Conservation (phyloP, 2,888 invertebrate genomes). For the Meganola albula region DNA sequence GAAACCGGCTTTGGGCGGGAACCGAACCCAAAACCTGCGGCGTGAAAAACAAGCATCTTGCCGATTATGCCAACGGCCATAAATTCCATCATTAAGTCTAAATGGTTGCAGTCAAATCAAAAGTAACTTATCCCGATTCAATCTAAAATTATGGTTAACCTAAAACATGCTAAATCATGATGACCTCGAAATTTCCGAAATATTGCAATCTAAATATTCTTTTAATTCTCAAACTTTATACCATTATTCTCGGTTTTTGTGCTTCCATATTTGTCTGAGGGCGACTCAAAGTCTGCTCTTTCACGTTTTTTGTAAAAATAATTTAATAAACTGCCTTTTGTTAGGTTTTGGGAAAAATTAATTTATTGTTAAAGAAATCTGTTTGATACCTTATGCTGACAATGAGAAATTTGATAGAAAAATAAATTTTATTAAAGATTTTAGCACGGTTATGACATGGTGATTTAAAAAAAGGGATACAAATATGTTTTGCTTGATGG, state of each 20-base stretch:
- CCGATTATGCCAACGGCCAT: too few relatives aligned
- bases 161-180: slow-evolving; percentile 47
- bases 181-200: slow-evolving; percentile 62
- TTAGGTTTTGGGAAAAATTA: slow-evolving; percentile 23
- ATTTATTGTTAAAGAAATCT: slow-evolving; percentile 22
- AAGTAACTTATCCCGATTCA: neutral
- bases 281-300: slow-evolving; percentile 62
- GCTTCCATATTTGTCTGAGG: slow-evolving; percentile 38
- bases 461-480: neutral
- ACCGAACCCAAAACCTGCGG: too few relatives aligned
- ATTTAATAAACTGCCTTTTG: slow-evolving; percentile 39
- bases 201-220: too few relatives aligned
- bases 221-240: slow-evolving; percentile 32
- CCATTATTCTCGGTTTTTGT: slow-evolving; percentile 31
- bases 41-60: too few relatives aligned
- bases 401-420: slow-evolving; percentile 6
- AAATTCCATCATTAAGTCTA: too few relatives aligned
- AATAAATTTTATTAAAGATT: slow-evolving; percentile 1
- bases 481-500: too few relatives aligned
- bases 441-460: neutral
- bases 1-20: too few relatives aligned
- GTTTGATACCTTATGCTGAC: slow-evolving; percentile 12
- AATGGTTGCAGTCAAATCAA: neutral
- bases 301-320: slow-evolving; percentile 29
- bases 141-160: slow-evolving; percentile 9